phyloP scores from a whole-genome alignment of 2,888 invertebrate genomes.

The Morpho deidamia region DNA sequence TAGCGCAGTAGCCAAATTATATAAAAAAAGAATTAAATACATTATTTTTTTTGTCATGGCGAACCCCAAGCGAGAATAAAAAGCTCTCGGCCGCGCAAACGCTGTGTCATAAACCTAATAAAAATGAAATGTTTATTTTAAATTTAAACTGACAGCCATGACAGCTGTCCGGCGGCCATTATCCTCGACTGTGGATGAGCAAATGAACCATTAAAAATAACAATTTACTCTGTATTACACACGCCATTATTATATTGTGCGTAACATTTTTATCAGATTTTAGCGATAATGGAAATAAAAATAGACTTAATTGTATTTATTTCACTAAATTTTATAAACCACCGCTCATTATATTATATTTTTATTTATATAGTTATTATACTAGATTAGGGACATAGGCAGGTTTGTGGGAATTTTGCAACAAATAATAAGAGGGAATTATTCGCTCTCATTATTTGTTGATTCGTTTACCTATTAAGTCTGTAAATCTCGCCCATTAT shows the following conservation, averaged over 20 bases:
- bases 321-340: too few species aligned
- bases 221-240: conserved; percentile 56
- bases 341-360: too few species aligned
- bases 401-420: too few species aligned
- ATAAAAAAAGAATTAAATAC: too few species aligned
- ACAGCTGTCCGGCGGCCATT: conserved; percentile 70
- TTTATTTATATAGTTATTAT: too few species aligned
- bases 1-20: too few species aligned
- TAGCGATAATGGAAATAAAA: background rate
- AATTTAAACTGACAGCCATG: conserved; percentile 65
- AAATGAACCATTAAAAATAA: conserved; percentile 69
- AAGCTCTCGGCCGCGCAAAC: conserved; percentile 8
- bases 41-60: background rate
- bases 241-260: conserved; percentile 12
- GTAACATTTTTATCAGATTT: conserved; percentile 1
- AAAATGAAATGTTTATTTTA: conserved; percentile 64
- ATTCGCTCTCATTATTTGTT: too few species aligned
- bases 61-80: background rate
- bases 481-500: too few species aligned
- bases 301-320: background rate
- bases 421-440: too few species aligned
- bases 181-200: conserved; percentile 49
- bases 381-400: too few species aligned
- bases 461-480: too few species aligned
- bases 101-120: conserved; percentile 50